Base-by-base conservation (phyloP, 2,888 invertebrate genomes). In the Siphonodentalium dalli region DNA sequence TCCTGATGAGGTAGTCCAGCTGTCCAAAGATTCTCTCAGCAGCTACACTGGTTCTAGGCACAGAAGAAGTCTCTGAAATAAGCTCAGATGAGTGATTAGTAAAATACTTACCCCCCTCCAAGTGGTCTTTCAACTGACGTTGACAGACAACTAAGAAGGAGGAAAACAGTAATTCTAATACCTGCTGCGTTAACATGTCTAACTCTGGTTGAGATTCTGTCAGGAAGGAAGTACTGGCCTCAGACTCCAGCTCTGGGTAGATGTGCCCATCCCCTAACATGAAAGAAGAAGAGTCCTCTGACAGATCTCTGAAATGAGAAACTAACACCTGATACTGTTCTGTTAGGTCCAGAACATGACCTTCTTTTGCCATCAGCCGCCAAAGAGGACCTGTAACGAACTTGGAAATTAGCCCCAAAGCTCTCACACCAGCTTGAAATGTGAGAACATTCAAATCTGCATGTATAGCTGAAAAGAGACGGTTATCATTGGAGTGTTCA, bases 371-470 rank as follows among this genome's bases (percentile, higher is more conserved):
- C 33, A 54, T 11, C 31, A 38, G 18, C 37, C 50, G 43, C 56
- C 56, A 52, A 40, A 56, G 26, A n/a, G 46, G 56, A 9, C 21
- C 26, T 9, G 51, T 56, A 7, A 52, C 35, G 31, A 52, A 27
- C 38, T 52, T 52, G 18, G 37, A 33, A 18, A 57, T 26, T 1
- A 57, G 26, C 4, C 57, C 57, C 9, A 57, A 28, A 7, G 47
- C 57, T n/a, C 53, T 27, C 4, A 11, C 21, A 28, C 50, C 56
- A 29, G 45, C 33, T 18, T 27, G 27, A 33, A 40, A 52, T 18
- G 28, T 2, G 7, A 23, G 21, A 11, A 46, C 24, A 28, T 24
- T n/a, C 3, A 55, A 18, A 39, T 55, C 55, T 21, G 51, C 50
- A 29, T 43, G 5, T 5, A 53, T 23, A n/a, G n/a, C n/a, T n/a